A percentile compares a stretch with the other conserved stretches of the same genome.
Conservation (phyloP, 1,140 invertebrate species). For the Agrypnia vestita region DNA sequence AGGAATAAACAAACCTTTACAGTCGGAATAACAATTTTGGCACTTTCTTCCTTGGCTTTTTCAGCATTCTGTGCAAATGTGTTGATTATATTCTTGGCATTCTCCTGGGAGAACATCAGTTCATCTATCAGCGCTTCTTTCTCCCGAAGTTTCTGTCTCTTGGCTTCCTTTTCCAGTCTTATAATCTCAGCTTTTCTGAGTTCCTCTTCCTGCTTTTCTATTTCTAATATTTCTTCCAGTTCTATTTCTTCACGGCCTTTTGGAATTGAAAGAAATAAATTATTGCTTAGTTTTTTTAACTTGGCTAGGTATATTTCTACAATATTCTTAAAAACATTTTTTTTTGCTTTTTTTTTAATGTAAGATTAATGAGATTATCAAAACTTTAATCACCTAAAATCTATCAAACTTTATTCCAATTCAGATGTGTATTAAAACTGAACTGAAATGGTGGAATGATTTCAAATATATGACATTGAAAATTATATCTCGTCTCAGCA, state of each 20-base stretch:
- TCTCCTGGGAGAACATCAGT: slow-evolving; percentile 91
- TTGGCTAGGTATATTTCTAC: too few relatives aligned
- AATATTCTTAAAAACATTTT: too few relatives aligned
- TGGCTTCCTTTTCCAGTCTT: slow-evolving; percentile 81
- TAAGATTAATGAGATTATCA: too few relatives aligned
- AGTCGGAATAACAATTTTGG: slow-evolving; percentile 70
- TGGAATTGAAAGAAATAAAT: slow-evolving; percentile 49
- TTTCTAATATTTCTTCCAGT: slow-evolving; percentile 89
- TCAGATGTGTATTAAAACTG: too few relatives aligned
- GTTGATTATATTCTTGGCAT: slow-evolving; percentile 91
- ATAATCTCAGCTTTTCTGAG: slow-evolving; percentile 76
- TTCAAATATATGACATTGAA: too few relatives aligned
- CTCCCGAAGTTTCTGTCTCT: slow-evolving; percentile 86
- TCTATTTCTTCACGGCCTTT: slow-evolving; percentile 81
- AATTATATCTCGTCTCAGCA: too few relatives aligned
- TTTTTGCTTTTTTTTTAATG: too few relatives aligned
- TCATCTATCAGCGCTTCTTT: slow-evolving; percentile 95
- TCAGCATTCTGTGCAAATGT: slow-evolving; percentile 83
- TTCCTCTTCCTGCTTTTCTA: slow-evolving; percentile 85
- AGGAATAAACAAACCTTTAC: slow-evolving; percentile 64
- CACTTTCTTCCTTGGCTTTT: slow-evolving; percentile 77
- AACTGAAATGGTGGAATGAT: too few relatives aligned
- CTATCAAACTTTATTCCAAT: too few relatives aligned
- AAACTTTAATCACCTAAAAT: too few relatives aligned
- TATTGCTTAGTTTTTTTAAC: too few relatives aligned